These are phyloP conservation scores for Micronycteris hirsuta DNA, from an alignment of 2,113 vertebrate genomes.

Conservation along the genomic window DNA sequence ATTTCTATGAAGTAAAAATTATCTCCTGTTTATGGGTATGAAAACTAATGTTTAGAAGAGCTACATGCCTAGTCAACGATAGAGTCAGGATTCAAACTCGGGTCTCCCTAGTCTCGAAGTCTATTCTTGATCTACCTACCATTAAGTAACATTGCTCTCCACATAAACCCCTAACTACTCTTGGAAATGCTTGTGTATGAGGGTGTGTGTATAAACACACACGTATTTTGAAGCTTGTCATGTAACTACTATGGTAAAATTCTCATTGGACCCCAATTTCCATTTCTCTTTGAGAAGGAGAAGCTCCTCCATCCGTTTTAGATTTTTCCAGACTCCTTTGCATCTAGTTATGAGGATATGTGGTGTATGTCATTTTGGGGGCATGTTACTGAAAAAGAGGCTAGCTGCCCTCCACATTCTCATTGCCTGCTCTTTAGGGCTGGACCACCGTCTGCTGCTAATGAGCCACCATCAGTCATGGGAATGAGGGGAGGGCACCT, in stretches of 20 bases:
- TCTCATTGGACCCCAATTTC: background rate
- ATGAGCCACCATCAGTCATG: too few species aligned
- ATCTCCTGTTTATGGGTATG: background rate
- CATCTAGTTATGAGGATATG: background rate
- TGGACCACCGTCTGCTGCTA: background rate
- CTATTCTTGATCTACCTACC: background rate
- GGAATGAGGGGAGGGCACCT: background rate
- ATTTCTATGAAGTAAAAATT: background rate
- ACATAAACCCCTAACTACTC: background rate
- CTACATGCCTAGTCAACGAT: background rate
- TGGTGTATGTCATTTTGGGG: background rate
- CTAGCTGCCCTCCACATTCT: background rate
- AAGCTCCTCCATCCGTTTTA: background rate
- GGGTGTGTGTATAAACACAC: background rate
- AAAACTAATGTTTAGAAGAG: background rate
- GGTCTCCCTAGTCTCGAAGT: background rate
- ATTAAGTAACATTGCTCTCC: background rate
- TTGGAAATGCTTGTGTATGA: background rate
- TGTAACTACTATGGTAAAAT: background rate
- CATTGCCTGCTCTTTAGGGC: background rate
- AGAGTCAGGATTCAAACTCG: background rate
- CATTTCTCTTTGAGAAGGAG: background rate
- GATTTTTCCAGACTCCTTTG: background rate
- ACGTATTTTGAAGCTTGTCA: background rate
- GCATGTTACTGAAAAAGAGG: background rate